Conservation (phyloP, 2,888 invertebrate genomes). For the Bruchidius siliquastri region DNA sequence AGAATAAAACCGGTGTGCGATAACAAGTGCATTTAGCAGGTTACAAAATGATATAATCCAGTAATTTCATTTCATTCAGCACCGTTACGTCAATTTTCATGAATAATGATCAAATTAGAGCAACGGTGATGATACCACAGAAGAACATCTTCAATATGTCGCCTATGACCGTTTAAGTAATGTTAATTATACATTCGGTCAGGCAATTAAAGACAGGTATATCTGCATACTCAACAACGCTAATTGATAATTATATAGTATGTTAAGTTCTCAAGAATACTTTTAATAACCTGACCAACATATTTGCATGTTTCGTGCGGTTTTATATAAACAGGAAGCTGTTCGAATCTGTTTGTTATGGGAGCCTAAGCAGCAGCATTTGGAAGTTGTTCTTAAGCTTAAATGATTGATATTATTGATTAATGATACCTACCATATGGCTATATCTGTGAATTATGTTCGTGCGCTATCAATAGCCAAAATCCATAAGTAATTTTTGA, state of each 20-base stretch:
- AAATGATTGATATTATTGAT: too few relatives aligned
- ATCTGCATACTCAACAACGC: not conserved
- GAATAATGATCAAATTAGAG: not conserved
- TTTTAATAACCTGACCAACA: not conserved
- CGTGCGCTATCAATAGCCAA: too few relatives aligned
- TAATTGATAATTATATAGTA: not conserved
- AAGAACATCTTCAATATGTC: not conserved
- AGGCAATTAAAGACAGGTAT: not conserved
- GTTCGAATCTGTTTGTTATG: not conserved
- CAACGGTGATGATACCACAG: not conserved
- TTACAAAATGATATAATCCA: too few relatives aligned
- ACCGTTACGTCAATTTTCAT: not conserved
- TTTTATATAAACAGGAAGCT: not conserved
- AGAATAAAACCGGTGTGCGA: too few relatives aligned
- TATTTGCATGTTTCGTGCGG: not conserved
- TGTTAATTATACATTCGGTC: not conserved
- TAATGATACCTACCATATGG: too few relatives aligned
- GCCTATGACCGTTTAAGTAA: not conserved
- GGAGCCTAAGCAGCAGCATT: not conserved
- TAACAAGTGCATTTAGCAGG: too few relatives aligned
- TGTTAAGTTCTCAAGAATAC: not conserved
- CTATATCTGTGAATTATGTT: too few relatives aligned
- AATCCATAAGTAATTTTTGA: too few relatives aligned
- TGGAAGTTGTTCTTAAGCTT: too few relatives aligned
- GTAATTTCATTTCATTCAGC: not conserved